phyloP scores from a whole-genome alignment of 2,797 vertebrate genomes.

The Sebastes vulpes region DNA sequence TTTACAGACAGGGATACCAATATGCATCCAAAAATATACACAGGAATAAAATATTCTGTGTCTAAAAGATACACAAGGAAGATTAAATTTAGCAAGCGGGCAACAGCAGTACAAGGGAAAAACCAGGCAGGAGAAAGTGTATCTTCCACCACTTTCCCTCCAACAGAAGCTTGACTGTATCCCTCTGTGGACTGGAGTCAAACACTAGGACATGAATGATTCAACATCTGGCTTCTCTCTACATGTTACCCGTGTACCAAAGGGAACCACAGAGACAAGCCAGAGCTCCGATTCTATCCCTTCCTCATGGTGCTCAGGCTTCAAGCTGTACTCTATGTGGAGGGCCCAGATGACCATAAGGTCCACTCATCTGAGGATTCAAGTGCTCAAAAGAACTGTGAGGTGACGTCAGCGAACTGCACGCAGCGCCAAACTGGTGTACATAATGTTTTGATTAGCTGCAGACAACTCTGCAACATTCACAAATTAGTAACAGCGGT shows the following conservation, averaged over 20 bases:
- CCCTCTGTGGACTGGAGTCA: conserved; percentile 49
- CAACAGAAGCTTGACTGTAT: conserved; percentile 7
- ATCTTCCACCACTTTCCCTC: conserved; percentile 18
- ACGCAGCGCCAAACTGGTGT: not conserved
- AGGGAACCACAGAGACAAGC: conserved; percentile 29
- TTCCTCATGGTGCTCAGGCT: not conserved
- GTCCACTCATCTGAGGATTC: not conserved
- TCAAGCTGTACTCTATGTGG: not conserved
- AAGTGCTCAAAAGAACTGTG: not conserved
- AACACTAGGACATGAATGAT: conserved; percentile 73
- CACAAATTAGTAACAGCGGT: not conserved
- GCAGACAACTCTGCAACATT: not conserved
- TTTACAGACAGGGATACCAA: not conserved
- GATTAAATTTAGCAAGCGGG: conserved; percentile 29
- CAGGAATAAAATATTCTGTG: not conserved
- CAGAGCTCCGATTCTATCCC: not conserved
- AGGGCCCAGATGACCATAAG: not conserved
- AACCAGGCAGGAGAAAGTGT: not conserved
- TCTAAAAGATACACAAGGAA: not conserved
- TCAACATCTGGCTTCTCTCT: conserved; percentile 58
- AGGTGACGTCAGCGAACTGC: not conserved
- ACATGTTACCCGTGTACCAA: conserved; percentile 22
- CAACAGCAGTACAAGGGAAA: not conserved
- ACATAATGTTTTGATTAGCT: not conserved
- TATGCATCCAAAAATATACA: not conserved